Evolutionary conservation across 2,888 invertebrate species (phyloP).

Genomic region (Tiphia femorata): DNA sequence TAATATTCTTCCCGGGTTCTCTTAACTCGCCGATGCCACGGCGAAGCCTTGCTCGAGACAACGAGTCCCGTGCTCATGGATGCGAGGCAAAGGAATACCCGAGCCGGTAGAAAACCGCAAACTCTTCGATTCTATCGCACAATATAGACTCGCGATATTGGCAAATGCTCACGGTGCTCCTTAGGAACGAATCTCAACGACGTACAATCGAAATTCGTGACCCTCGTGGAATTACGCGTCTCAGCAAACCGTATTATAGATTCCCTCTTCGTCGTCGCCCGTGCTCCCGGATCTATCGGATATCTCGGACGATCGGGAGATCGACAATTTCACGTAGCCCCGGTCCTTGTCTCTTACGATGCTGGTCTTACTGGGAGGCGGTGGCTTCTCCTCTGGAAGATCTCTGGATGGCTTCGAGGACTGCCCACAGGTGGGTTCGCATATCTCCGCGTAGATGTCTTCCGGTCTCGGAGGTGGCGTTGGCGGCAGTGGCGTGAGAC

Average conservation of each 20-base stretch:
- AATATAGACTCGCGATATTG: too few relatives aligned
- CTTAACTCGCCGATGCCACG: too few relatives aligned
- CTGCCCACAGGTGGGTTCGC: constrained; percentile 50
- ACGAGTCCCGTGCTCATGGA: too few relatives aligned
- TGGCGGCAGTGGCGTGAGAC: constrained; percentile 59
- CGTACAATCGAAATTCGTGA: too few relatives aligned
- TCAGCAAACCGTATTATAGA: constrained; percentile 68
- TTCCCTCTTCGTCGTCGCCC: constrained; percentile 66
- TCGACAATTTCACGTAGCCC: constrained; percentile 59
- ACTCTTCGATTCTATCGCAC: too few relatives aligned
- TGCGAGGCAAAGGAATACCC: too few relatives aligned
- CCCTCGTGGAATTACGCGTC: too few relatives aligned
- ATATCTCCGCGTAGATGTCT: constrained; percentile 67
- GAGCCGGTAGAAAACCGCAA: too few relatives aligned
- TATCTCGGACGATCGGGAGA: constrained; percentile 57
- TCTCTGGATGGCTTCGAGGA: constrained; percentile 20
- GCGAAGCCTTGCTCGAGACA: too few relatives aligned
- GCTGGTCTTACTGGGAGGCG: constrained; percentile 30
- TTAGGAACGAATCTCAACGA: too few relatives aligned
- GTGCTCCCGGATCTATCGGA: constrained; percentile 58
- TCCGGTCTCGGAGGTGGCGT: constrained; percentile 58
- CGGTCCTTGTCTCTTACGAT: constrained; percentile 57
- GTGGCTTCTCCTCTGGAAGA: constrained; percentile 46
- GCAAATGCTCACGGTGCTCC: too few relatives aligned
- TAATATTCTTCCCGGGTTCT: too few relatives aligned